Evolutionary conservation across 2,888 invertebrate species (phyloP), one percentile per base, ranked within the genome.

Genomic region (Oxyscelio sp.): DNA sequence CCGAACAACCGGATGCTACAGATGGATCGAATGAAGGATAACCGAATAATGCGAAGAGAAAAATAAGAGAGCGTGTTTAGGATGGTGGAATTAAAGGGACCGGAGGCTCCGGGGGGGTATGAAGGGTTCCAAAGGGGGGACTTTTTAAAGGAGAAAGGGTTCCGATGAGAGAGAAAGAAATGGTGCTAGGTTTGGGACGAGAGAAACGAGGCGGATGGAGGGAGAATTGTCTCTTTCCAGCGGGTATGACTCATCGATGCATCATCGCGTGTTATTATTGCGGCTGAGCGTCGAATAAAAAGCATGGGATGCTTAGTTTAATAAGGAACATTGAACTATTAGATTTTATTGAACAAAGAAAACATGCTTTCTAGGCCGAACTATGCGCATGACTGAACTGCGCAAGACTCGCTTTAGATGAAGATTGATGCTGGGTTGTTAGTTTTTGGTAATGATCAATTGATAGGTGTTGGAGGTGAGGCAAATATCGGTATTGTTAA

Each of bases 21-120:
- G 77, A 85, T 66, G 85, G 85, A 81, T 86, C 86, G 86, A 86
- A 86, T 86, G 79, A 84, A 83, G 79, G 83, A 79, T 78, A 68
- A 79, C 82, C 59, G 71, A 77, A 82, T 82, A 61, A 82, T 58
- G 38, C 63, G 40, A 50, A 27, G 8, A 24, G 56, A 34, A 54
- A 71, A 61, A 80, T 80, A 66, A 63, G 56, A 71, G 75, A 56
- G 75, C 61, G 43, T 59, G 58, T 68, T 73, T 54, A 61, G 63
- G 70, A 61, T 63, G 34, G 40, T 22, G 45, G 52, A 61, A 68
- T 66, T 54, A 61, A 34, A 11, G 11, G 34, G 34, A 11, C 5
- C 34, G 9, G n/a, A n/a, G n/a, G n/a, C n/a, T n/a, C n/a, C n/a
- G n/a, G n/a, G n/a, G n/a, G n/a, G n/a, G n/a, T n/a, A n/a, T n/a